Conservation (phyloP, 1,140 invertebrate genomes). For the Dreissena polymorpha region DNA sequence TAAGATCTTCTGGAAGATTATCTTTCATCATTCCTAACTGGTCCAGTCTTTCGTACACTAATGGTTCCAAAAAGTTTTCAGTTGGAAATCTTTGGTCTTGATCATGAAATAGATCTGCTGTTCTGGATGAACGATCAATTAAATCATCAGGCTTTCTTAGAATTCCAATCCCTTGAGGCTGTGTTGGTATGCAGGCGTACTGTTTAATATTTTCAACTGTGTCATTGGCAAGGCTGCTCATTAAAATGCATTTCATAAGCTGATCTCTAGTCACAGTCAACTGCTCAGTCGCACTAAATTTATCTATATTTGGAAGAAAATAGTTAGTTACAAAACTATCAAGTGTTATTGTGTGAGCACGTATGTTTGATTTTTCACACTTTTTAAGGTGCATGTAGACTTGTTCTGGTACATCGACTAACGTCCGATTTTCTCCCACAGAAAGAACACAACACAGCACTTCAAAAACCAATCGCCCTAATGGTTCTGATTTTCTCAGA, state of each 20-base stretch:
- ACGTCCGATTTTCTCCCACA: neutral
- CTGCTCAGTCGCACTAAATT: neutral
- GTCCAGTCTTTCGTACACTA: constrained; percentile 6
- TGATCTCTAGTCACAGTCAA: neutral
- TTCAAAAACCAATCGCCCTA: neutral
- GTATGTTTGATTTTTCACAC: neutral
- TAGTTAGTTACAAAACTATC: constrained; percentile 38
- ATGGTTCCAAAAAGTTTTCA: neutral
- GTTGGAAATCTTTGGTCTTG: constrained; percentile 20
- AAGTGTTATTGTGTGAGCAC: constrained; percentile 28
- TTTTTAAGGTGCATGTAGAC: constrained; percentile 26
- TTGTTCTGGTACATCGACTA: constrained; percentile 22
- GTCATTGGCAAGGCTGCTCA: neutral
- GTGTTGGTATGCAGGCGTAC: constrained; percentile 42
- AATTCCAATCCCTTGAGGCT: constrained; percentile 5
- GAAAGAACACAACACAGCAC: neutral
- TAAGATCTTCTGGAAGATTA: constrained; percentile 32
- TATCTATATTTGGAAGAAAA: constrained; percentile 51
- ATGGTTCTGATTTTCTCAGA: neutral
- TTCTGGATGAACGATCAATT: constrained; percentile 25
- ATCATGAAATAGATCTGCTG: constrained; percentile 35
- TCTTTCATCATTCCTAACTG: constrained; percentile 52
- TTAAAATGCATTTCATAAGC: neutral
- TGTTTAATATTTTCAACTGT: neutral
- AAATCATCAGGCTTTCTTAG: constrained; percentile 48